phyloP scores from a whole-genome alignment of 1,140 invertebrate species.

The Drosophila kanapiae region DNA sequence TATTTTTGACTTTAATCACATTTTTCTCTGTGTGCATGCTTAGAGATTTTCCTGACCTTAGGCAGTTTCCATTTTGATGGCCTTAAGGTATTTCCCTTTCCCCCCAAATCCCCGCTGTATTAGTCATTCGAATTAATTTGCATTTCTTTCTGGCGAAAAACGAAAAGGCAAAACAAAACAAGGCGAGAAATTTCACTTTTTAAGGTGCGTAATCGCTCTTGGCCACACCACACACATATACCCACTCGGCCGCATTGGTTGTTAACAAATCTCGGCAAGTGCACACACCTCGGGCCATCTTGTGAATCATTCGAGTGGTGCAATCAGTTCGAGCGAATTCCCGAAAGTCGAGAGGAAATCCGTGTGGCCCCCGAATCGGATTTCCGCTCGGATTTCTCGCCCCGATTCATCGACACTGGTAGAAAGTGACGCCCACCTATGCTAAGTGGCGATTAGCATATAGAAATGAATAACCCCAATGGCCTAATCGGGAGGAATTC shows the following conservation, averaged over 20 bases:
- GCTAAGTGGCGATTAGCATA: slow-evolving; percentile 62
- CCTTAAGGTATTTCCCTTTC: slow-evolving; percentile 19
- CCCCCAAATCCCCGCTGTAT: slow-evolving; percentile 29
- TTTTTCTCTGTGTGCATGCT: background rate
- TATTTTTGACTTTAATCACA: background rate
- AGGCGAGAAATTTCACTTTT: slow-evolving; percentile 77
- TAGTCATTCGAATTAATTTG: slow-evolving; percentile 57
- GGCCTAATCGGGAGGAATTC: slow-evolving; percentile 56
- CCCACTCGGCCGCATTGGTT: slow-evolving; percentile 8
- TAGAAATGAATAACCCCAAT: slow-evolving; percentile 70
- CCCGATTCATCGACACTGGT: slow-evolving; percentile 11
- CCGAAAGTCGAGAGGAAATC: slow-evolving; percentile 43
- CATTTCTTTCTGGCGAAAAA: slow-evolving; percentile 52
- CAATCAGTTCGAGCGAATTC: slow-evolving; percentile 46
- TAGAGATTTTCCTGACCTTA: slow-evolving; percentile 17
- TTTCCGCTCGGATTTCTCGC: slow-evolving; percentile 47
- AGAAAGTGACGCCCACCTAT: slow-evolving; percentile 60
- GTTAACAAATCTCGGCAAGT: slow-evolving; percentile 40
- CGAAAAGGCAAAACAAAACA: slow-evolving; percentile 66
- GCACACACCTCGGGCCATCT: slow-evolving; percentile 37
- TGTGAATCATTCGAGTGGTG: slow-evolving; percentile 53
- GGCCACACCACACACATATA: slow-evolving; percentile 32
- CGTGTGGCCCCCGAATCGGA: slow-evolving; percentile 37
- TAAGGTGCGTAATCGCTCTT: slow-evolving; percentile 79
- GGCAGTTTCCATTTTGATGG: slow-evolving; percentile 34